Evolutionary conservation across 2,888 invertebrate species (phyloP).

Genomic region (Rhorus exstirpatorius): DNA sequence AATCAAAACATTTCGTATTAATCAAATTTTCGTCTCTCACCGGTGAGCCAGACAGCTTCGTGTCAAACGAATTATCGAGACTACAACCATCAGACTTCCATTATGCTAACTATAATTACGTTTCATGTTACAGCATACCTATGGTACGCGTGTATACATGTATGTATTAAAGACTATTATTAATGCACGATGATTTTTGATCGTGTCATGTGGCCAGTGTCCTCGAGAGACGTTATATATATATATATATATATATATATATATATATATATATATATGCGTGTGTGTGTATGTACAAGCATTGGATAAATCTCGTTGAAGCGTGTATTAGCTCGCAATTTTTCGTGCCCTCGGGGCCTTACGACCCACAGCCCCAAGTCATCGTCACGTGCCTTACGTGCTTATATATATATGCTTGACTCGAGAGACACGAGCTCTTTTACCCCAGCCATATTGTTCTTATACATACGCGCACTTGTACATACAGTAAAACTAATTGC

Average conservation of each 20-base stretch:
- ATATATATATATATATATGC: background rate
- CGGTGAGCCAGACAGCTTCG: slow-evolving; percentile 15
- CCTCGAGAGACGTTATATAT: slow-evolving; percentile 60
- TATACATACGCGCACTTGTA: background rate
- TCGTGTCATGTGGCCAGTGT: slow-evolving; percentile 61
- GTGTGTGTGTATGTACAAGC: background rate
- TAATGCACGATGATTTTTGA: slow-evolving; percentile 41
- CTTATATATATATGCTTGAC: slow-evolving; percentile 27
- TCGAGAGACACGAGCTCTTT: slow-evolving; percentile 11
- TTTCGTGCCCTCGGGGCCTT: slow-evolving; percentile 73
- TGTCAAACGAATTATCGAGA: slow-evolving; percentile 41
- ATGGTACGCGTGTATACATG: slow-evolving; percentile 5
- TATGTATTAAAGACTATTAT: background rate
- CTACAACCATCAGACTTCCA: slow-evolving; percentile 24
- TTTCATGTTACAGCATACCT: slow-evolving; percentile 18
- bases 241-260: no score
- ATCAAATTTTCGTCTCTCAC: slow-evolving; percentile 18
- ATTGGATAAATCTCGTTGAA: slow-evolving; percentile 46
- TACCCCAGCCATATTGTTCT: background rate
- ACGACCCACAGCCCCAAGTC: slow-evolving; percentile 77
- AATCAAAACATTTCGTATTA: slow-evolving; percentile 45
- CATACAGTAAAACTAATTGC: slow-evolving; percentile 39
- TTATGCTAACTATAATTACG: slow-evolving; percentile 56
- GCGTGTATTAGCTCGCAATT: slow-evolving; percentile 75
- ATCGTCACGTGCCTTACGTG: slow-evolving; percentile 68